phyloP scores from a whole-genome alignment of 2,113 vertebrate genomes.

The Antidorcas marsupialis region DNA sequence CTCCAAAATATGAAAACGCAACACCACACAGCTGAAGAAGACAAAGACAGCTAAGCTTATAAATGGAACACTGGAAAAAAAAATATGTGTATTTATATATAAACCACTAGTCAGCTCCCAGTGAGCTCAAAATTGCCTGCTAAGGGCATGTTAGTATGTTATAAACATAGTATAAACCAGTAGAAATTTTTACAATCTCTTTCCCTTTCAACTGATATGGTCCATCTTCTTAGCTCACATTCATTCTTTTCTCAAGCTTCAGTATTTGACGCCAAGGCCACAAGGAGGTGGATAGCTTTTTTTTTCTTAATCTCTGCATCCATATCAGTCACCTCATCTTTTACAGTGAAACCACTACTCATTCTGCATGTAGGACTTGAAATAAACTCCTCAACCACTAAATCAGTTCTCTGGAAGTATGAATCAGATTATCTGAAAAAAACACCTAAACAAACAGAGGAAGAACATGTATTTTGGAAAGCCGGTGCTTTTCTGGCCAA shows the following conservation, averaged over 20 bases:
- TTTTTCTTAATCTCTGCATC: background rate
- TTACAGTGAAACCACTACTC: background rate
- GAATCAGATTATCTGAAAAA: conserved; percentile 38
- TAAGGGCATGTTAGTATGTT: background rate
- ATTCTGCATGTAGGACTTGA: background rate
- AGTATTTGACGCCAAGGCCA: background rate
- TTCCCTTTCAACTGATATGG: background rate
- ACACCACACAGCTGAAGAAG: background rate
- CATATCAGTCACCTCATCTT: background rate
- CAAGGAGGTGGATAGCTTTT: background rate
- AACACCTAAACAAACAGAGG: conserved; percentile 52
- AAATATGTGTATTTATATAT: background rate
- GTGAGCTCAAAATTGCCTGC: background rate
- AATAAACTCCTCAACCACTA: background rate
- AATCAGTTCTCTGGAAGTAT: background rate
- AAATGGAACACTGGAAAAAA: background rate
- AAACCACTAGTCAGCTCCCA: background rate
- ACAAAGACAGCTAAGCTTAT: background rate
- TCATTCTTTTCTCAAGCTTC: background rate
- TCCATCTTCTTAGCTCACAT: background rate
- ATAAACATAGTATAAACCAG: background rate
- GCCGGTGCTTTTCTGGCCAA: background rate
- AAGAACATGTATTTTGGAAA: conserved; percentile 42
- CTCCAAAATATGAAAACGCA: background rate
- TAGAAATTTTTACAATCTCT: background rate